These are phyloP conservation scores for Rhinophrynus dorsalis DNA, from an alignment of 2,797 vertebrate genomes.

Conservation along the genomic window DNA sequence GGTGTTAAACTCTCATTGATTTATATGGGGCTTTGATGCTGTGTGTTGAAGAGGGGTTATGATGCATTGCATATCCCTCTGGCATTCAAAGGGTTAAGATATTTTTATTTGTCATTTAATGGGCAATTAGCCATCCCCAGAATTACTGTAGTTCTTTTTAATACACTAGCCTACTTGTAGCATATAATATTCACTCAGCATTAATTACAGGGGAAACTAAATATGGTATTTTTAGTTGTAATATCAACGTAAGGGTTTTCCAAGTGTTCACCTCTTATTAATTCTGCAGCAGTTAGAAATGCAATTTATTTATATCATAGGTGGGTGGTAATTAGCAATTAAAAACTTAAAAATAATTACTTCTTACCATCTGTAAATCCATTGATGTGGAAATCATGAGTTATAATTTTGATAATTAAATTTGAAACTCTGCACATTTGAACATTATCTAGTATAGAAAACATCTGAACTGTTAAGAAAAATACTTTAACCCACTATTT, in stretches of 20 bases:
- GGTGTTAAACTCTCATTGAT: too few relatives aligned
- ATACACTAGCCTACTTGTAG: too few relatives aligned
- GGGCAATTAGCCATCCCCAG: too few relatives aligned
- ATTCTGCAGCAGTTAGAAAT: background rate
- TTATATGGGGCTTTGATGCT: too few relatives aligned
- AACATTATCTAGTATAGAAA: too few relatives aligned
- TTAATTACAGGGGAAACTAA: background rate
- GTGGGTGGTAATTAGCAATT: slow-evolving; percentile 19
- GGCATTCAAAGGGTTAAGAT: too few relatives aligned
- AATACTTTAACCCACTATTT: too few relatives aligned
- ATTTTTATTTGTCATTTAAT: too few relatives aligned
- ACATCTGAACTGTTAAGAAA: too few relatives aligned
- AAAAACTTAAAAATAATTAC: background rate
- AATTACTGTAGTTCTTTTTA: too few relatives aligned
- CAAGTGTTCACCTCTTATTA: background rate
- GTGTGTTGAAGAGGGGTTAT: too few relatives aligned
- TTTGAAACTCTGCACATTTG: background rate
- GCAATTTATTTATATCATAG: slow-evolving; percentile 1
- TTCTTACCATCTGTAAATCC: slow-evolving; percentile 12
- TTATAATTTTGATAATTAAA: background rate
- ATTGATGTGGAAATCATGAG: background rate
- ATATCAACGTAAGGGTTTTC: slow-evolving; percentile 1
- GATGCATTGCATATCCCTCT: too few relatives aligned
- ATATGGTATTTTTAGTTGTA: background rate
- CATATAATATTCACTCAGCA: background rate